These are phyloP conservation scores for Actinernus sp. DNA, from an alignment of 92 coral and sea anemone species.

Conservation along the genomic window DNA sequence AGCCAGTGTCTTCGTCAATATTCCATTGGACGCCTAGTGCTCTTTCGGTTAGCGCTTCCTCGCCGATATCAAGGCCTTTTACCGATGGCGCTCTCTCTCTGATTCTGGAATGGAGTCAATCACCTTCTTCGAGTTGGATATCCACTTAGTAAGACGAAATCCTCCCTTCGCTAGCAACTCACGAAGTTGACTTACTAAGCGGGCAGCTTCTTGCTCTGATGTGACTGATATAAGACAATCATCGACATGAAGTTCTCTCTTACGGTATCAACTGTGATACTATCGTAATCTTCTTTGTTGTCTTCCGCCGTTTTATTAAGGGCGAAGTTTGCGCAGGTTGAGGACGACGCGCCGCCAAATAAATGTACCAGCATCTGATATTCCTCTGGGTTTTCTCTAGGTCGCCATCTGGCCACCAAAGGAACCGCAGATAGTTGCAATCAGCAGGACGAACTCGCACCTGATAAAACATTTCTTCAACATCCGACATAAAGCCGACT, in stretches of 20 bases:
- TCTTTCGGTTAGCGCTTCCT: not conserved
- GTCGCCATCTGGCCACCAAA: constrained; percentile 53
- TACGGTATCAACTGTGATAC: not conserved
- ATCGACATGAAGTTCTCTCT: constrained; percentile 14
- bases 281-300: constrained; percentile 14
- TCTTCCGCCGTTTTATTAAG: constrained; percentile 15
- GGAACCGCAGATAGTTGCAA: constrained; percentile 21
- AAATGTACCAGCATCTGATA: constrained; percentile 27
- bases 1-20: constrained; percentile 3
- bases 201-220: not conserved
- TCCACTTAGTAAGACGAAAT: no score
- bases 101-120: no score
- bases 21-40: no score
- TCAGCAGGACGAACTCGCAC: constrained; percentile 24
- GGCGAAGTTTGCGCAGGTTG: constrained; percentile 16
- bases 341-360: no score
- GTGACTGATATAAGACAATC: constrained; percentile 20
- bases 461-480: constrained; percentile 39
- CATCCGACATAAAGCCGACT: constrained; percentile 19
- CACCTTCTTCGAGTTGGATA: no score
- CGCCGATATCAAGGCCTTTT: not conserved
- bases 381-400: constrained; percentile 6
- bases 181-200: constrained; percentile 7
- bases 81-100: no score
- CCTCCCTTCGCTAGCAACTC: constrained; percentile 13